Conservation (phyloP, 2,888 invertebrate species). For the Meteorus colon region DNA sequence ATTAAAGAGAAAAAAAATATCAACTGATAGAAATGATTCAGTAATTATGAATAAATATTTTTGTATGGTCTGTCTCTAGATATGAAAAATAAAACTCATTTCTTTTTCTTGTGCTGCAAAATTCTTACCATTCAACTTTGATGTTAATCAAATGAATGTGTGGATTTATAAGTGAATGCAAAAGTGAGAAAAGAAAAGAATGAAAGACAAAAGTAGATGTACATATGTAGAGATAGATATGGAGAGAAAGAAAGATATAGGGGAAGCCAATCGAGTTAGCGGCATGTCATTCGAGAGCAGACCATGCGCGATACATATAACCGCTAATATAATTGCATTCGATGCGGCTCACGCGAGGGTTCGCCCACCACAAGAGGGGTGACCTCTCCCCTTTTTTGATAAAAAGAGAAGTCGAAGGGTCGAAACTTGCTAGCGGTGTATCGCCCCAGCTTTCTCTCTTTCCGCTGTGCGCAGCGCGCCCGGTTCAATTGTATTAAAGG, state of each 20-base stretch:
- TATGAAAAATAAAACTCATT: too few relatives aligned
- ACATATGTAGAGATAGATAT: neutral
- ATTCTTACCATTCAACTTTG: neutral
- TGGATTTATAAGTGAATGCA: neutral
- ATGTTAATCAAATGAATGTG: neutral
- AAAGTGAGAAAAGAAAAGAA: constrained; percentile 6
- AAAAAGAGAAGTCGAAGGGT: constrained; percentile 39
- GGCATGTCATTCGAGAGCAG: constrained; percentile 49
- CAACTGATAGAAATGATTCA: too few relatives aligned
- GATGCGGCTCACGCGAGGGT: constrained; percentile 45
- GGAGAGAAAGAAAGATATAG: constrained; percentile 25
- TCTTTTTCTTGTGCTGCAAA: neutral
- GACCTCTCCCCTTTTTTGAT: constrained; percentile 33
- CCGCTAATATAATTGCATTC: constrained; percentile 46
- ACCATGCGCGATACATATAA: constrained; percentile 46
- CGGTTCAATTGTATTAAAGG: constrained; percentile 37
- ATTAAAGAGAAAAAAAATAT: too few relatives aligned
- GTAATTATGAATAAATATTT: too few relatives aligned
- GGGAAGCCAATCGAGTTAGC: constrained; percentile 55
- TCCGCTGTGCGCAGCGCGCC: constrained; percentile 20
- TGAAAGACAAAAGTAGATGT: constrained; percentile 4
- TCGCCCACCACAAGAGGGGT: constrained; percentile 34
- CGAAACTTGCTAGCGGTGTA: constrained; percentile 48
- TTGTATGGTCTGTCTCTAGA: too few relatives aligned
- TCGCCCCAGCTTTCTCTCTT: constrained; percentile 6